phyloP scores from a whole-genome alignment of 1,140 invertebrate genomes.

The Conus ventricosus region DNA sequence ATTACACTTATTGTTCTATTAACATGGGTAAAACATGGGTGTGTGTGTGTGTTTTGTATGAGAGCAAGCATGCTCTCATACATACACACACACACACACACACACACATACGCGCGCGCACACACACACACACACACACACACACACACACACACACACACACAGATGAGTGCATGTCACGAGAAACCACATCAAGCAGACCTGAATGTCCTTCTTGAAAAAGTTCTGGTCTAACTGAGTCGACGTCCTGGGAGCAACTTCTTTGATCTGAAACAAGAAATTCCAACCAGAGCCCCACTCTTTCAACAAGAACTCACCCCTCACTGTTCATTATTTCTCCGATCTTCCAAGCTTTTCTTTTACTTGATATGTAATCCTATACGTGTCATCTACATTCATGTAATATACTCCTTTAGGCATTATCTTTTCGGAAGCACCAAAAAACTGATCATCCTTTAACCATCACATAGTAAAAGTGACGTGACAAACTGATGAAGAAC shows the following conservation, averaged over 20 bases:
- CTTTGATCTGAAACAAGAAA: conserved; percentile 82
- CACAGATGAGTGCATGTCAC: not conserved
- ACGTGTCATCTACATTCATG: too few species aligned
- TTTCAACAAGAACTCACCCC: not conserved
- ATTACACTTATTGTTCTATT: too few species aligned
- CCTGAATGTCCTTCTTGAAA: conserved; percentile 87
- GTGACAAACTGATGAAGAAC: too few species aligned
- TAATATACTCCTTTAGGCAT: too few species aligned
- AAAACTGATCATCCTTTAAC: too few species aligned
- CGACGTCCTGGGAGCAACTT: conserved; percentile 88
- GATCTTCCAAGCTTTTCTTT: too few species aligned
- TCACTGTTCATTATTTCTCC: too few species aligned
- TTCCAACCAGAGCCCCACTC: not conserved
- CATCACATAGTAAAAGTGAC: too few species aligned
- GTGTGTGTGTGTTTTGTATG: too few species aligned
- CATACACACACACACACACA: conserved; percentile 3
- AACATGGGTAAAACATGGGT: too few species aligned
- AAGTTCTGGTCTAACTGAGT: conserved; percentile 83
- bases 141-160: not conserved
- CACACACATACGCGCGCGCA: not conserved
- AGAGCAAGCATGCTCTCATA: not conserved
- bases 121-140: conserved; percentile 18
- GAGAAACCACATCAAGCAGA: conserved; percentile 56
- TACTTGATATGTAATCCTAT: too few species aligned
- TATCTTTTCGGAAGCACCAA: too few species aligned